Evolutionary conservation across 2,797 vertebrate species (phyloP).

Genomic region (Spea hammondii): DNA sequence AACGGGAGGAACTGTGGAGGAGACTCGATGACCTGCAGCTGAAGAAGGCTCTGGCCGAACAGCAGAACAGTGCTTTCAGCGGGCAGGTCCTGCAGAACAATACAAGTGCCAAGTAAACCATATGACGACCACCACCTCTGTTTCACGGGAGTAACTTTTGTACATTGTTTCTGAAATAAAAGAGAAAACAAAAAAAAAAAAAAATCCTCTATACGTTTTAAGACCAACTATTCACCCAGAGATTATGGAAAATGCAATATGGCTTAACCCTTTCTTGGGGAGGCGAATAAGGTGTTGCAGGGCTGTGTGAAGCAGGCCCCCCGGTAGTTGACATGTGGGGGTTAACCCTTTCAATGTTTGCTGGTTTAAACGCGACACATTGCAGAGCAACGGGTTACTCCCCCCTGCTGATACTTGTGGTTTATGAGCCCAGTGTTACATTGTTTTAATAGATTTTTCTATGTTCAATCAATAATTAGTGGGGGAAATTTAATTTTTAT

Average conservation of each 20-base stretch:
- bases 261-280: slow-evolving; percentile 2
- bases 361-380: not conserved
- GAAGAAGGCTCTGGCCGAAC: slow-evolving; percentile 68
- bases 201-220: slow-evolving; percentile 76
- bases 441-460: slow-evolving; percentile 79
- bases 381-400: slow-evolving; percentile 57
- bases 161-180: slow-evolving; percentile 69
- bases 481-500: slow-evolving; percentile 67
- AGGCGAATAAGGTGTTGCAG: slow-evolving; percentile 32
- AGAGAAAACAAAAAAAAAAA: slow-evolving; percentile 59
- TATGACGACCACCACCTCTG: slow-evolving; percentile 54
- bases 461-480: slow-evolving; percentile 80
- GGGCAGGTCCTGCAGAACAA: slow-evolving; percentile 72
- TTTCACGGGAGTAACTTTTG: slow-evolving; percentile 62
- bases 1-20: slow-evolving; percentile 93
- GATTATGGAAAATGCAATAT: not conserved
- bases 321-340: not conserved
- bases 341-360: not conserved
- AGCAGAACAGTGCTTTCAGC: slow-evolving; percentile 80
- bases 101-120: slow-evolving; percentile 74
- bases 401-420: not conserved
- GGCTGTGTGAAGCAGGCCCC: slow-evolving; percentile 23
- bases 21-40: slow-evolving; percentile 87
- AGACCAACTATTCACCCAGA: slow-evolving; percentile 66
- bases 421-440: slow-evolving; percentile 73